Percentiles rank a stretch among this genome's conserved stretches.
Conservation (phyloP, 2,113 vertebrate species). For the Xenopus tropicalis region DNA sequence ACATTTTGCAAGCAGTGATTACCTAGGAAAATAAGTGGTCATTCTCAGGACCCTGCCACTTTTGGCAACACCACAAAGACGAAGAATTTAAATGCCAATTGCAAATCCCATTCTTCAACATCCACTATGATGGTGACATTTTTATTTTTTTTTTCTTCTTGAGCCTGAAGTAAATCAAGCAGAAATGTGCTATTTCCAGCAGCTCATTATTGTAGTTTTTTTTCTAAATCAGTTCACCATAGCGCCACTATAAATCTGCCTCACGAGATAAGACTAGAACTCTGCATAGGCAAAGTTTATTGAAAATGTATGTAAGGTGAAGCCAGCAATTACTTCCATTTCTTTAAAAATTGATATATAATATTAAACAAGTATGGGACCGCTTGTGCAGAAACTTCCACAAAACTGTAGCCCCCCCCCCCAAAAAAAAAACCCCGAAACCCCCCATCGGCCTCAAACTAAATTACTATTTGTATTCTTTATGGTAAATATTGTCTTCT, state of each 20-base stretch:
- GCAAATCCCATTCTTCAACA: constrained; percentile 47
- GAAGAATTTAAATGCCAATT: constrained; percentile 47
- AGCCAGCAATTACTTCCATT: no score
- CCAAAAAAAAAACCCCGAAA: no score
- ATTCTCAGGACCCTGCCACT: constrained; percentile 2
- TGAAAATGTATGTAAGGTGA: constrained; percentile 52
- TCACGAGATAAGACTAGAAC: constrained; percentile 65
- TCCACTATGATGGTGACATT: constrained; percentile 41
- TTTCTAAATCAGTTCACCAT: constrained; percentile 58
- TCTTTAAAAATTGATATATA: no score
- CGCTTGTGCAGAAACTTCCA: no score
- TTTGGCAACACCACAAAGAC: constrained; percentile 21
- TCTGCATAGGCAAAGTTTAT: constrained; percentile 62
- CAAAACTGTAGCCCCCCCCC: no score
- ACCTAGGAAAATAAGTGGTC: no score
- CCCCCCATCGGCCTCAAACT: no score
- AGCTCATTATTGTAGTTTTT: constrained; percentile 33
- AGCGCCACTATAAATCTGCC: constrained; percentile 61
- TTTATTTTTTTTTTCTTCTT: constrained; percentile 18
- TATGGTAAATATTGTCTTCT: no score
- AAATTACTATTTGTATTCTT: no score
- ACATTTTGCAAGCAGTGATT: neutral
- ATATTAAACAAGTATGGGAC: no score
- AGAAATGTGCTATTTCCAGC: constrained; percentile 64
- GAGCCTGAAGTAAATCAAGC: constrained; percentile 53